phyloP scores from a whole-genome alignment of 2,888 invertebrate species.

The Ischnus inquisitorius region DNA sequence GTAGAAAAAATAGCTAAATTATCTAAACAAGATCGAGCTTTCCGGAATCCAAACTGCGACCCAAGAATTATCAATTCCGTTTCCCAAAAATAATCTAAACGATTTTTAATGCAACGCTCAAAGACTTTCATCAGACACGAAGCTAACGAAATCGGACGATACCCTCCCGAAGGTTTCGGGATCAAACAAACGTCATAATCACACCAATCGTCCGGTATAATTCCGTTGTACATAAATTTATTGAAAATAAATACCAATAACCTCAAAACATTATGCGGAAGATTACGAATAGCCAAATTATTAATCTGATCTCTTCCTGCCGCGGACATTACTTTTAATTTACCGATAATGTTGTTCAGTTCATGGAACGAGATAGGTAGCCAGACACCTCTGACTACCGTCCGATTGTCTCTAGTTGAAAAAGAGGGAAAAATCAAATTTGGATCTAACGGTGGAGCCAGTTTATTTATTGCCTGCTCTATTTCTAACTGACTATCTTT shows the following conservation, averaged over 20 bases:
- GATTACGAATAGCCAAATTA: not conserved
- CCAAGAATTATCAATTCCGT: not conserved
- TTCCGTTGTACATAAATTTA: not conserved
- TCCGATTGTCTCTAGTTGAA: not conserved
- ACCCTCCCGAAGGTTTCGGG: not conserved
- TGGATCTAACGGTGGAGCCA: not conserved
- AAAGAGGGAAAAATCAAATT: not conserved
- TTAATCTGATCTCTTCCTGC: not conserved
- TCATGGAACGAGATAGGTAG: not conserved
- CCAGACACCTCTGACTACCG: not conserved
- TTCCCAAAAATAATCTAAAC: not conserved
- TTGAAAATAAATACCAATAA: not conserved
- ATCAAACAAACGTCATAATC: not conserved
- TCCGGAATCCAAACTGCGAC: conserved; percentile 5
- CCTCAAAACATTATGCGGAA: not conserved
- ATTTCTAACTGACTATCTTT: not conserved
- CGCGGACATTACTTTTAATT: not conserved
- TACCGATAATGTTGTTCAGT: not conserved
- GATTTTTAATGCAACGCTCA: not conserved
- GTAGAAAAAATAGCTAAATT: conserved; percentile 2
- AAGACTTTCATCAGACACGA: not conserved
- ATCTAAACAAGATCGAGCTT: conserved; percentile 2
- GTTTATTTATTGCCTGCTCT: not conserved
- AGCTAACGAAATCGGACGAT: not conserved
- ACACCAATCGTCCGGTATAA: not conserved